phyloP scores from a whole-genome alignment of 2,113 vertebrate species.

The Amphiprion ocellaris region DNA sequence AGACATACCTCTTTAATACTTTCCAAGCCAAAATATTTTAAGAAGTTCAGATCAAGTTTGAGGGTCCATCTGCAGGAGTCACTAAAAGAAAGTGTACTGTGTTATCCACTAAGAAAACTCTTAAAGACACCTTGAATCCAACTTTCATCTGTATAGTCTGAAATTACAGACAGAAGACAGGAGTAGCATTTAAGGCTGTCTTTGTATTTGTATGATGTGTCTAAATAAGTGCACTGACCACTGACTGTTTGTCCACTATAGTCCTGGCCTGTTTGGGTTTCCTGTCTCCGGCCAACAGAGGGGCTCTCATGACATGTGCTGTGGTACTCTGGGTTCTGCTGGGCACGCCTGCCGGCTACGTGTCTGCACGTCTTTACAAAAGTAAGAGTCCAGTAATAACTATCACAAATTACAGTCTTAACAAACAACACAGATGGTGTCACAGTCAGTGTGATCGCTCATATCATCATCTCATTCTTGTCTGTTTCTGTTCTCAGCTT shows the following conservation, averaged over 20 bases:
- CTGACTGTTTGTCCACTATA: constrained; percentile 55
- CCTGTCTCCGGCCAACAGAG: constrained; percentile 97
- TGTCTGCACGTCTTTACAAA: constrained; percentile 91
- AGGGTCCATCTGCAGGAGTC: no score
- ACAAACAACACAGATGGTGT: background rate
- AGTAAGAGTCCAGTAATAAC: constrained; percentile 68
- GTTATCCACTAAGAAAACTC: background rate
- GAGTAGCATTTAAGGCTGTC: background rate
- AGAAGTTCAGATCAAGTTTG: background rate
- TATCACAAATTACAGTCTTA: background rate
- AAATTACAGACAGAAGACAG: background rate
- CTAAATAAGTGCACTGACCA: constrained; percentile 6
- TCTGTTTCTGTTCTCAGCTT: constrained; percentile 86
- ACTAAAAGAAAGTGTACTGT: background rate
- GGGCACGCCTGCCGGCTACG: constrained; percentile 96
- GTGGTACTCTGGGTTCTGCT: constrained; percentile 97
- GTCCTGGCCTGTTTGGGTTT: constrained; percentile 98
- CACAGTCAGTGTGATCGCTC: background rate
- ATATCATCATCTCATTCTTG: background rate
- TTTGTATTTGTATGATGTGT: background rate
- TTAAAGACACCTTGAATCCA: background rate
- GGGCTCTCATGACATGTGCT: constrained; percentile 98
- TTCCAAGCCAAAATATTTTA: background rate
- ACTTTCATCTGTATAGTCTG: background rate
- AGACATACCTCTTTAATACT: no score